Percentiles rank a stretch among this genome's conserved stretches.
Conservation (phyloP, 2,113 vertebrate genomes). For the Murina feae region DNA sequence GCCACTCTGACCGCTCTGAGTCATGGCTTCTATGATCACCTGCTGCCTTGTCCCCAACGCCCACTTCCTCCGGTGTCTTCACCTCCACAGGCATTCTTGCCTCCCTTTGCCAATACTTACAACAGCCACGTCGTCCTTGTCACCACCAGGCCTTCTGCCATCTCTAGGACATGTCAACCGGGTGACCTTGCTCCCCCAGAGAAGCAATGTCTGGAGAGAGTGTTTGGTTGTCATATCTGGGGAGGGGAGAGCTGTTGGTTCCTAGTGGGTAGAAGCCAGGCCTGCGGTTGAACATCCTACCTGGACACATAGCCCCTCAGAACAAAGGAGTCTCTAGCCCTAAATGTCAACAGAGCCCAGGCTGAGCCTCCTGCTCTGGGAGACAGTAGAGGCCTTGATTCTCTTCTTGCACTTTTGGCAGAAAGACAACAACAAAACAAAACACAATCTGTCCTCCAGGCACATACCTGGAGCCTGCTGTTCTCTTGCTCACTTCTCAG, state of each 20-base stretch:
- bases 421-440: not conserved
- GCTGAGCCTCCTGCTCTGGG: not conserved
- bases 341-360: fast-evolving
- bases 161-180: not conserved
- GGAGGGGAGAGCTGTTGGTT: not conserved
- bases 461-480: not conserved
- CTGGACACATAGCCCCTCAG: not conserved
- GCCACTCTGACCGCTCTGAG: not conserved
- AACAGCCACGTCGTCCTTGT: not conserved
- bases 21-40: not conserved
- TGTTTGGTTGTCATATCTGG: not conserved
- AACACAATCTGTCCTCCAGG: not conserved
- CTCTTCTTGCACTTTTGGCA: not conserved
- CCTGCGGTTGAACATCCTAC: too few relatives aligned
- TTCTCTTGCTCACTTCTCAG: not conserved
- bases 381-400: not conserved
- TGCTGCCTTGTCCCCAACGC: not conserved
- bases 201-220: not conserved
- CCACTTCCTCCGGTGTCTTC: not conserved
- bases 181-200: not conserved
- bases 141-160: not conserved
- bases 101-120: not conserved
- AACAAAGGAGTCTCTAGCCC: not conserved
- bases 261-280: not conserved
- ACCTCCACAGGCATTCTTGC: not conserved